These are phyloP conservation scores for Vulpes lagopus DNA, from an alignment of 2,113 vertebrate genomes.

Conservation along the genomic window DNA sequence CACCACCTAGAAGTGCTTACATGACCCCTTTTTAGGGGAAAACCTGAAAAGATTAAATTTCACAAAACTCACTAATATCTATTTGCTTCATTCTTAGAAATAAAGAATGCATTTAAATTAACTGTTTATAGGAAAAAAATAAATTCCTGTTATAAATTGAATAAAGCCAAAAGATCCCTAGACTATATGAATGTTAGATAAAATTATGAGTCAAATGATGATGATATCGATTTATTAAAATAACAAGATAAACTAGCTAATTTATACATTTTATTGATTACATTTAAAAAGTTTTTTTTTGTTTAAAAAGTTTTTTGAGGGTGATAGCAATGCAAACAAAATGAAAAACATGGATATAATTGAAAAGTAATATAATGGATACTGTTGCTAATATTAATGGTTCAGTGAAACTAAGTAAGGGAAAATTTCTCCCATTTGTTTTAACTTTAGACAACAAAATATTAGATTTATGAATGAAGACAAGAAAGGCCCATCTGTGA, in stretches of 20 bases:
- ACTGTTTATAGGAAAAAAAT: neutral
- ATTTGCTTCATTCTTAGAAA: neutral
- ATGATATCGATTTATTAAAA: constrained; percentile 47
- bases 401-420: constrained; percentile 11
- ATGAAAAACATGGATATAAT: constrained; percentile 42
- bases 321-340: constrained; percentile 18
- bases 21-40: no score
- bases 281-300: neutral
- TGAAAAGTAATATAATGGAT: constrained; percentile 40
- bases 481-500: neutral
- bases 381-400: neutral
- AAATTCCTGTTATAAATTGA: neutral
- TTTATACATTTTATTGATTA: constrained; percentile 38
- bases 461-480: constrained; percentile 34
- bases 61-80: neutral
- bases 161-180: neutral
- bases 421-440: constrained; percentile 8
- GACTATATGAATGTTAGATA: constrained; percentile 1
- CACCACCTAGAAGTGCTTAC: neutral
- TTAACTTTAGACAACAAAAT: constrained; percentile 25
- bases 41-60: neutral
- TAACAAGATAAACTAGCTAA: constrained; percentile 36
- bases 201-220: constrained; percentile 28
- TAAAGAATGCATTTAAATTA: constrained; percentile 36
- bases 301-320: neutral